Evolutionary conservation across 2,888 invertebrate genomes (phyloP), one percentile per base, ranked within the genome.

Genomic region (Myathropa florea): DNA sequence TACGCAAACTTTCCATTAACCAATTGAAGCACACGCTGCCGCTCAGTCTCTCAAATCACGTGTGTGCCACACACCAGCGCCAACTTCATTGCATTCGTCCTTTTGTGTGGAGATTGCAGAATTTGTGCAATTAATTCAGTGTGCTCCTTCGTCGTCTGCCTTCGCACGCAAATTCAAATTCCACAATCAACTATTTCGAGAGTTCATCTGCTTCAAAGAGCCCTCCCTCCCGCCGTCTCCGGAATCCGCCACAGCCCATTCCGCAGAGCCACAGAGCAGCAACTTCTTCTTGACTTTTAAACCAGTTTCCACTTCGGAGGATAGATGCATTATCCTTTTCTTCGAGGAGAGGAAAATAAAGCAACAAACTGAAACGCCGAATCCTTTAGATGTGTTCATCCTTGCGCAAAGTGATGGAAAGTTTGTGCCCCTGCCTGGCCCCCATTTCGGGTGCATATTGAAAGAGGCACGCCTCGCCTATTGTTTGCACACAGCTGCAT

Each of bases 131-230:
- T 46, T 46, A 46, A 46, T 46, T 46, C 46, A 46, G 18, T 46
- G 46, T 18, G 46, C 46, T n/a, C 46, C 9, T 33, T n/a, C 39
- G 18, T 46, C 39, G 4, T 1, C 18, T 33, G 18, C 39, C 46
- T n/a, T 46, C 46, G 7, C 46, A 18, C 46, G 33, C 46, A 18
- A 46, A 46, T 46, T 46, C 64, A 77, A 77, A 82, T 80, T 80
- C 67, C 67, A 28, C 67, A 67, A 73, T 73, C 72, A 73, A 65
- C 60, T 73, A 67, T 65, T 79, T 63, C 70, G 30, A 60, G 46
- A 79, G 30, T 21, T 72, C 64, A 70, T 64, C 64, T 59, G 67
- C 12, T 46, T 6, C 24, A 30, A 4, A 30, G 57, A 28, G 18
- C 9, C 18, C 10, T n/a, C 70, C 7, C 14, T 10, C 46, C 46